Base-by-base conservation (phyloP, 2,113 vertebrate species). In the Atractosteus spatula region DNA sequence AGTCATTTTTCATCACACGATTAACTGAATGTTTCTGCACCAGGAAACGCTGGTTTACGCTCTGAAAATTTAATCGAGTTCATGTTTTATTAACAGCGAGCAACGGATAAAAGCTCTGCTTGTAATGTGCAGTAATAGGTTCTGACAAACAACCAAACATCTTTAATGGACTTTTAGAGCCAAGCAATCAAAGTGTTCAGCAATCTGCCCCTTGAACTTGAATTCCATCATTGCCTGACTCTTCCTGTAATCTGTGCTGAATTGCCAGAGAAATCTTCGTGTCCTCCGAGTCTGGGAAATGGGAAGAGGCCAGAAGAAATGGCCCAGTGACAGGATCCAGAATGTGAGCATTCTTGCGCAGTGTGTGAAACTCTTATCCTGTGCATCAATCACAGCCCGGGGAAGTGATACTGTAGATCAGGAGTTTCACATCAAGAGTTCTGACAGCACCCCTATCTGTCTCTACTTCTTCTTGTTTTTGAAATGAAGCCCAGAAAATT, bases 361-460 rank as follows among this genome's bases (percentile, higher is more conserved):
- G 45, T 29, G 66, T 45, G 16, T 51, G 5, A 14, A 7, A 11
- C 7, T 78, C 71, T 81, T 73, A 70, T 71, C 77, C 76, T 54
- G 5, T 57, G 55, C n/a, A 5, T 51, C 41, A 14, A 41, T n/a
- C 43, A 55, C 43, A 8, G 55, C 51, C 47, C 10, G 47, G 5
- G 5, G 47, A 51, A 51, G 5, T 51, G 47, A 10, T 51, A 10
- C 47, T 7, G 47, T 51, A 51, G 47, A 10, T 51, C 47, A 51
- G 47, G 5, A 51, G 47, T 10, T 51, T 29, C 29, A 29, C 29
- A 29, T 29, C 29, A 29, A 29, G 56, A 8, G 13, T 41, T 10
- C 29, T 66, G 71, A 66, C 62, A 43, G 17, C 47, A 3, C 54
- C 3, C 41, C 41, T 74, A 62, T 73, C 11, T 17, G 62, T 74